A percentile compares a stretch with the other conserved stretches of the same genome.
Evolutionary conservation across 1,140 invertebrate genomes (phyloP).

Genomic region (Lucilia cuprina): DNA sequence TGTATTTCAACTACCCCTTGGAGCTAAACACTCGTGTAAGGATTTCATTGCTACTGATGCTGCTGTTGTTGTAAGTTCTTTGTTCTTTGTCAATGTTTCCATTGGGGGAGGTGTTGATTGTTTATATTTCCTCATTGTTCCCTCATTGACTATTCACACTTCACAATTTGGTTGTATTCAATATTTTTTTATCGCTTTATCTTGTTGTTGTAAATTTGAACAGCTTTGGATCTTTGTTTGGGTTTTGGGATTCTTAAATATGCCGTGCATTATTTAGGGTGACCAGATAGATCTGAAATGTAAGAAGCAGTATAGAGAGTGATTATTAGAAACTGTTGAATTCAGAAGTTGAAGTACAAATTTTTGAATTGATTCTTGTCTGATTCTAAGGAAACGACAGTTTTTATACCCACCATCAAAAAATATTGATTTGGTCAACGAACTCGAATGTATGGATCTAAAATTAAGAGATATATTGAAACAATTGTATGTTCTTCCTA

Average conservation of each 20-base stretch:
- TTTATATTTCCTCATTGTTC: slow-evolving; percentile 36
- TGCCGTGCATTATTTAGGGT: background rate
- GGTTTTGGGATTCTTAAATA: background rate
- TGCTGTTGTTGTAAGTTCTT: background rate
- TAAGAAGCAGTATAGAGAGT: too few species aligned
- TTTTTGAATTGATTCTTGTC: too few species aligned
- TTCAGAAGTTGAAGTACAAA: too few species aligned
- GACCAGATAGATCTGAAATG: background rate
- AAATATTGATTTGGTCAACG: too few species aligned
- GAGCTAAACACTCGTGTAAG: background rate
- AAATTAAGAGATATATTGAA: too few species aligned
- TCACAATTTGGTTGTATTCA: slow-evolving; percentile 44
- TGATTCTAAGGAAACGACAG: too few species aligned
- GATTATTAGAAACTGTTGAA: too few species aligned
- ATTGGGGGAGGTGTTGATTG: slow-evolving; percentile 31
- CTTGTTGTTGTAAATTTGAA: background rate
- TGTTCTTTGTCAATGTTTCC: background rate
- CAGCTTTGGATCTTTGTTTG: background rate
- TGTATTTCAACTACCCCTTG: background rate
- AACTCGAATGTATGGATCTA: too few species aligned
- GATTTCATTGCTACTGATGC: background rate
- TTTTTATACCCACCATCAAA: too few species aligned
- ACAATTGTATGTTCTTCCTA: too few species aligned
- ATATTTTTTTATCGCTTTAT: slow-evolving; percentile 22
- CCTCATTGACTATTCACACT: slow-evolving; percentile 60